Evolutionary conservation across 2,888 invertebrate genomes (phyloP).

Genomic region (Imbricaverruca yamaguchii): DNA sequence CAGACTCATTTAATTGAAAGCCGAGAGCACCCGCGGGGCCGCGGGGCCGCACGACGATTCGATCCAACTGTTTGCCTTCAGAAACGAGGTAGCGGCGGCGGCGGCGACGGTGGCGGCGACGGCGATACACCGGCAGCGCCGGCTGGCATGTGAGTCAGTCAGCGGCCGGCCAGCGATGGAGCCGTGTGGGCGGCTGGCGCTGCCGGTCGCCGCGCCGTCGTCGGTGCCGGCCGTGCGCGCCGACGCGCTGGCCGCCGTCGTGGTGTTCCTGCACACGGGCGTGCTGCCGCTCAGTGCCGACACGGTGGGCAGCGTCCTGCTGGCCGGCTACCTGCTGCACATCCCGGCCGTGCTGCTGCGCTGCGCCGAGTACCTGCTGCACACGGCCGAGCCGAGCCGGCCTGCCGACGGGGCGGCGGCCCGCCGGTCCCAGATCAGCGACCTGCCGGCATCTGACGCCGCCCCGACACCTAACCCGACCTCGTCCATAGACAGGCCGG

Average conservation of each 20-base stretch:
- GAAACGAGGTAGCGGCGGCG: slow-evolving; percentile 27
- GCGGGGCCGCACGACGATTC: neutral
- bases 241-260: slow-evolving; percentile 28
- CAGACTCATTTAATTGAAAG: no score
- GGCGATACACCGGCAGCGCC: neutral
- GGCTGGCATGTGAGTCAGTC: neutral
- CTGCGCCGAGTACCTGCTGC: slow-evolving; percentile 22
- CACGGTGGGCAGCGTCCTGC: slow-evolving; percentile 27
- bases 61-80: slow-evolving; percentile 21
- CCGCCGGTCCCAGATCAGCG: no score
- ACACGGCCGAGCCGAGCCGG: neutral
- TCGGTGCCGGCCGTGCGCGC: slow-evolving; percentile 28
- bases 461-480: neutral
- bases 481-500: no score
- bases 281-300: slow-evolving; percentile 28
- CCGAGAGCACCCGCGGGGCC: neutral
- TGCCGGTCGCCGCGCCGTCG: slow-evolving; percentile 24
- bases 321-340: slow-evolving; percentile 31
- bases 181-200: slow-evolving; percentile 22
- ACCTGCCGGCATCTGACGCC: neutral
- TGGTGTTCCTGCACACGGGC: slow-evolving; percentile 31
- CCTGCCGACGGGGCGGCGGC: no score
- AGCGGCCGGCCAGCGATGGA: neutral
- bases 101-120: slow-evolving; percentile 26
- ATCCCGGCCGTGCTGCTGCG: slow-evolving; percentile 29